phyloP scores from a whole-genome alignment of 2,113 vertebrate genomes.

The Zapus hudsonius region DNA sequence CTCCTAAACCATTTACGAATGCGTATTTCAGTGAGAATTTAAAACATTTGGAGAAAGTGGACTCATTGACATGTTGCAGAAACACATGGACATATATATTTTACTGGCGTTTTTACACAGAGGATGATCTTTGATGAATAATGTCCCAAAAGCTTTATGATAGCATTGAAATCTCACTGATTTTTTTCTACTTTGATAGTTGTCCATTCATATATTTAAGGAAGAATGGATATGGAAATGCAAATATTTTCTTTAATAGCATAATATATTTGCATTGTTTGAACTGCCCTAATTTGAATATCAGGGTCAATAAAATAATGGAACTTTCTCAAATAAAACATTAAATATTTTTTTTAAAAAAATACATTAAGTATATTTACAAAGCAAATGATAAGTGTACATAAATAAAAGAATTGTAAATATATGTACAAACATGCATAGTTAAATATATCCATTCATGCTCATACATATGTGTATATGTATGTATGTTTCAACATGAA shows the following conservation, averaged over 20 bases:
- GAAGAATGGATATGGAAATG: not conserved
- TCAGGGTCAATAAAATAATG: not conserved
- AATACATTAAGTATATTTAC: not conserved
- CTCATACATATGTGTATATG: rapidly evolving
- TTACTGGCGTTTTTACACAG: conserved; percentile 25
- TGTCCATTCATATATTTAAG: not conserved
- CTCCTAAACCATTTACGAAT: not conserved
- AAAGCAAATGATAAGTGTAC: not conserved
- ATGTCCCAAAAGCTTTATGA: not conserved
- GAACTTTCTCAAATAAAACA: not conserved
- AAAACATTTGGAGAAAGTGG: not conserved
- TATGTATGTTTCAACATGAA: not conserved
- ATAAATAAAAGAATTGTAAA: not conserved
- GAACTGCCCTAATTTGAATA: not conserved
- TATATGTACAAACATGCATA: not conserved
- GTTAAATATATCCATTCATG: too few relatives aligned
- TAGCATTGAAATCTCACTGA: not conserved
- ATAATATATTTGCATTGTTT: not conserved
- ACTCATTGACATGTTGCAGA: too few relatives aligned
- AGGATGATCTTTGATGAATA: conserved; percentile 39
- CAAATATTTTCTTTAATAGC: not conserved
- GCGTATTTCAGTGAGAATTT: not conserved
- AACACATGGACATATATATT: not conserved
- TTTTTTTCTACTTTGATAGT: not conserved
- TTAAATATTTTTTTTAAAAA: not conserved